These are phyloP conservation scores for Drosophila mayaguana DNA, from an alignment of 2,888 invertebrate genomes.

Conservation along the genomic window DNA sequence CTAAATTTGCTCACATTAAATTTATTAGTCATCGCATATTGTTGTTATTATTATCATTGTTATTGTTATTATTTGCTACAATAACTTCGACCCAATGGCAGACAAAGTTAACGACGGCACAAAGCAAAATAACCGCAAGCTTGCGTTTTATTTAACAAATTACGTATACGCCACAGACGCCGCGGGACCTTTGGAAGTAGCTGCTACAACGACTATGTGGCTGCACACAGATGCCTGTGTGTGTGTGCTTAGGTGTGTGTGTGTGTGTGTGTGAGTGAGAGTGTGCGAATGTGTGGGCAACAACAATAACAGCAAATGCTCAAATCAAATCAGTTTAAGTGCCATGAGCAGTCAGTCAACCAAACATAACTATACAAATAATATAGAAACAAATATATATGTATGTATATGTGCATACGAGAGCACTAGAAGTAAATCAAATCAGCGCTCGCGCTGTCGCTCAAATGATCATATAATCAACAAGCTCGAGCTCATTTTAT, in stretches of 20 bases:
- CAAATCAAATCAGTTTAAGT: constrained; percentile 68
- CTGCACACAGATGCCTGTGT: too few species aligned
- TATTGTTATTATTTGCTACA: constrained; percentile 46
- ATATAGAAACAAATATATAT: constrained; percentile 19
- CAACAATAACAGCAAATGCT: constrained; percentile 43
- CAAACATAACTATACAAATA: constrained; percentile 51
- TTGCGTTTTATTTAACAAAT: constrained; percentile 75
- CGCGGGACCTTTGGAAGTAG: constrained; percentile 40
- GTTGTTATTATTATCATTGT: constrained; percentile 53
- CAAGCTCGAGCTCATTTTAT: constrained; percentile 11
- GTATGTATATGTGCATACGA: not conserved
- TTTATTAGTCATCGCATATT: constrained; percentile 67
- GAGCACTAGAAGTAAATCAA: constrained; percentile 49
- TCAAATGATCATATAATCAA: constrained; percentile 41
- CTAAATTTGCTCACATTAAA: constrained; percentile 68
- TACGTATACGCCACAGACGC: constrained; percentile 63
- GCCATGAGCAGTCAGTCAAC: constrained; percentile 61
- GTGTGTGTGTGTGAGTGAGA: not conserved
- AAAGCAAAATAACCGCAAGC: constrained; percentile 70
- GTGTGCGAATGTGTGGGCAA: constrained; percentile 10
- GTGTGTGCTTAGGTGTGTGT: not conserved
- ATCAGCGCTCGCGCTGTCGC: constrained; percentile 38
- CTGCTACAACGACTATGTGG: constrained; percentile 6
- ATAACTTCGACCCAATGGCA: constrained; percentile 43
- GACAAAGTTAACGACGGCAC: constrained; percentile 64